Evolutionary conservation across 2,888 invertebrate genomes (phyloP), one percentile per base, ranked within the genome.

Genomic region (Reticulitermes lucifugus): DNA sequence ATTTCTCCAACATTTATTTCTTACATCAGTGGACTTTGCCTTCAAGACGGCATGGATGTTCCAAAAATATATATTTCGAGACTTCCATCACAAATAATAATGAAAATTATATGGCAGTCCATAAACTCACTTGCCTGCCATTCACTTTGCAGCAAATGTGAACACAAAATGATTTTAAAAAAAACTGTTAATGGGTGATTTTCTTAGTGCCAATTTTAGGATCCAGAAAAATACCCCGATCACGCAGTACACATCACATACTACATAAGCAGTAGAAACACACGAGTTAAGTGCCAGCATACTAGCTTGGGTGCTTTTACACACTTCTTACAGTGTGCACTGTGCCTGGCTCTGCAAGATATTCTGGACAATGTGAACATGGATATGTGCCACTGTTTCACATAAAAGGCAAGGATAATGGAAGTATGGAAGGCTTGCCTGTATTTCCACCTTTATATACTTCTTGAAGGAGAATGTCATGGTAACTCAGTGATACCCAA

Each of bases 401-500:
- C n/a, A 65, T 25, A 73, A 41, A 73, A 77, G 77, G 77, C 77
- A 77, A 71, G 77, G 77, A 77, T 41, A 46, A 41, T 41, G 77
- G 46, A 46, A 46, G 21, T 41, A 43, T 77, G 43, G 43, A n/a
- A 77, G 77, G 77, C 77, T 77, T 77, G 43, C 77, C 77, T 77
- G 41, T 41, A 73, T 73, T 73, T 73, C 25, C 29, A 41, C 73
- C 25, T n/a, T 65, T 25, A 55, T 55, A 65, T 12, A 25, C 25
- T 65, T 65, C 25, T 65, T 73, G 18, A 77, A 46, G 77, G 77
- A 77, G 35, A 46, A n/a, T 77, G 77, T 77, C n/a, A 77, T 22
- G 22, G 35, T 77, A 77, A 77, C 77, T 77, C 51, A 75, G 77
- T 2, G 73, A 41, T 77, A 77, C 77, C 77, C 77, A 77, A 77